These are phyloP conservation scores for Atta cephalotes DNA, from an alignment of 1,140 invertebrate genomes.

Conservation along the genomic window DNA sequence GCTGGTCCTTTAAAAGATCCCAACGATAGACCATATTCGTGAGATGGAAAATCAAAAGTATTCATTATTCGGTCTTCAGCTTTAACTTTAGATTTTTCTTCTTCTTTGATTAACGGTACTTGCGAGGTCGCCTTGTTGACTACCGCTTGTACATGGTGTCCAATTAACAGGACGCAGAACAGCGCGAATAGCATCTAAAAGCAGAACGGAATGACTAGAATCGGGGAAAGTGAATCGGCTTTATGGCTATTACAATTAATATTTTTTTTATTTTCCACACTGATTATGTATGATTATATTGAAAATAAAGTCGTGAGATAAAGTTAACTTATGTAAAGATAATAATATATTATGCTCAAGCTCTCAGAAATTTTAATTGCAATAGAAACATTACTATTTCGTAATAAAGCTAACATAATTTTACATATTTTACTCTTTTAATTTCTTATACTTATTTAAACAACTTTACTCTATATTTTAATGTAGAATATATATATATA, in stretches of 20 bases:
- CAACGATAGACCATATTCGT: constrained; percentile 78
- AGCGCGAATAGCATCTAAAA: constrained; percentile 80
- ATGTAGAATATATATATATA: constrained; percentile 16
- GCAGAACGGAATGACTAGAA: constrained; percentile 48
- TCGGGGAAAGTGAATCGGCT: constrained; percentile 6
- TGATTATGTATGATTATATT: constrained; percentile 13
- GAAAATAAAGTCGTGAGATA: constrained; percentile 1
- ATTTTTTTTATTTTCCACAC: constrained; percentile 13
- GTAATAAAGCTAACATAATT: constrained; percentile 29
- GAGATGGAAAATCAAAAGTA: constrained; percentile 80
- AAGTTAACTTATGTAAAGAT: constrained; percentile 19
- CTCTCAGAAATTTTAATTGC: constrained; percentile 12
- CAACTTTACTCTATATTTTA: neutral
- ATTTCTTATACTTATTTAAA: neutral
- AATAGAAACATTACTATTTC: constrained; percentile 1
- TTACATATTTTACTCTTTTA: neutral
- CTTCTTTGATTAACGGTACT: constrained; percentile 64
- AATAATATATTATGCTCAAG: constrained; percentile 7
- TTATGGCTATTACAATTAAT: constrained; percentile 8
- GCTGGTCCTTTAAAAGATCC: constrained; percentile 78
- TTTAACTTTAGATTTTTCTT: constrained; percentile 72
- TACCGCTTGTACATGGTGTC: constrained; percentile 76
- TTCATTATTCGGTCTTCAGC: constrained; percentile 84
- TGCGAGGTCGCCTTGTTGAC: constrained; percentile 78
- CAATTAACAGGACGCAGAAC: constrained; percentile 77